Conservation (phyloP, 1,140 invertebrate genomes). For the Pentalonia nigronervosa region DNA sequence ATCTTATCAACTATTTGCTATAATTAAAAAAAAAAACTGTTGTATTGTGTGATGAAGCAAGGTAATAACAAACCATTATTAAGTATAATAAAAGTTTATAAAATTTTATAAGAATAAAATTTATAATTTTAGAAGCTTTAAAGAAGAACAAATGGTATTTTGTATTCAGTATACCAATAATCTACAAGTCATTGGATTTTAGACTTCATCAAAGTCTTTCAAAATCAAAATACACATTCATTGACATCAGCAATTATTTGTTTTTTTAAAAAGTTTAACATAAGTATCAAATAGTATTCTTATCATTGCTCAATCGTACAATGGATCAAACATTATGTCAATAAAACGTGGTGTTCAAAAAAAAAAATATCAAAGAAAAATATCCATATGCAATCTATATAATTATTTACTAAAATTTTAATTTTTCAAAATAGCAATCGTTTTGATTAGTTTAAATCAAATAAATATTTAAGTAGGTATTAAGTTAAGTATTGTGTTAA, state of each 20-base stretch:
- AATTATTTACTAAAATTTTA: no score
- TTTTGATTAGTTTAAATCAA: no score
- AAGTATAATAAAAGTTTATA: no score
- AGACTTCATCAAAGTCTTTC: not conserved
- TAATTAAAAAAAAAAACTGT: no score
- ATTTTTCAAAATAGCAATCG: no score
- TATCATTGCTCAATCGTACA: constrained; percentile 56
- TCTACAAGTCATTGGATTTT: not conserved
- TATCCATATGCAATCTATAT: no score
- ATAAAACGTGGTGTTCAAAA: constrained; percentile 28
- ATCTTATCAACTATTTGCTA: no score
- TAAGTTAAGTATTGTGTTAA: no score
- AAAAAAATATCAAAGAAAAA: constrained; percentile 23
- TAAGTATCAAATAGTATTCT: not conserved
- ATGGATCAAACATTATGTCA: constrained; percentile 59
- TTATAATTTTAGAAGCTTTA: not conserved
- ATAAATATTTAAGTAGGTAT: no score
- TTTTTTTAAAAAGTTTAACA: not conserved
- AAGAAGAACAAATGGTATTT: not conserved
- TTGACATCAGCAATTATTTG: not conserved
- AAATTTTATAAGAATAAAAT: not conserved
- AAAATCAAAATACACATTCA: not conserved
- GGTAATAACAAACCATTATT: no score
- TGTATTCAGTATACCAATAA: not conserved
- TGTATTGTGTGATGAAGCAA: not conserved